phyloP scores from a whole-genome alignment of 2,888 invertebrate species.

The Thymelicus acteon region DNA sequence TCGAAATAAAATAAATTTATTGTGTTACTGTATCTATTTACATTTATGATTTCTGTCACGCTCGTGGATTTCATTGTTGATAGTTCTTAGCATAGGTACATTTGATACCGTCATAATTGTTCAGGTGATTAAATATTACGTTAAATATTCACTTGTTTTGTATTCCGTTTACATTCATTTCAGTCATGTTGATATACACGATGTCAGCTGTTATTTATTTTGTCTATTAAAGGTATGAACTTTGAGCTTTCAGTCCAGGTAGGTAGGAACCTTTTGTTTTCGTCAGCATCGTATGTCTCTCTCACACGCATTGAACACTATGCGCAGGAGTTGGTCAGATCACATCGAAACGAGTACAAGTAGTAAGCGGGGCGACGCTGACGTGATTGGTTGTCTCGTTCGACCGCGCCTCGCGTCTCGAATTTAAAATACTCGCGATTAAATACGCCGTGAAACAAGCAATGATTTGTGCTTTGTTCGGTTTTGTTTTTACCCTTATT shows the following conservation, averaged over 20 bases:
- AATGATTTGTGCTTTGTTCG: constrained; percentile 60
- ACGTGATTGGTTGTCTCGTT: constrained; percentile 68
- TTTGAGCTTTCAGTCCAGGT: constrained; percentile 77
- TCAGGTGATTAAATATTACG: constrained; percentile 25
- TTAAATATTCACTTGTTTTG: constrained; percentile 22
- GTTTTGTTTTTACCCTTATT: constrained; percentile 49
- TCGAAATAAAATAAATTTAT: neutral
- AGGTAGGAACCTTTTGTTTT: constrained; percentile 59
- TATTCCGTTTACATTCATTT: constrained; percentile 15
- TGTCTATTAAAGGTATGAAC: constrained; percentile 47
- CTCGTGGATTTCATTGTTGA: constrained; percentile 1
- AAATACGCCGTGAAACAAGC: constrained; percentile 59
- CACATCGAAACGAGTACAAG: constrained; percentile 59
- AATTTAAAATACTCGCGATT: constrained; percentile 74
- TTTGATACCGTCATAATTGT: constrained; percentile 17
- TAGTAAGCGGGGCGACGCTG: constrained; percentile 78
- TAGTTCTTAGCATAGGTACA: constrained; percentile 16
- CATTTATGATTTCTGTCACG: neutral
- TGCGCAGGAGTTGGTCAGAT: constrained; percentile 77
- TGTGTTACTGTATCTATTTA: neutral
- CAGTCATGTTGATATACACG: neutral
- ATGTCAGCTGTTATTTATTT: constrained; percentile 37
- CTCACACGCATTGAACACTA: constrained; percentile 61
- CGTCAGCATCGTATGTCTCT: constrained; percentile 47
- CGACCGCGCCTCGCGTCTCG: constrained; percentile 57